Evolutionary conservation across 2,797 vertebrate species (phyloP).

Genomic region (Menidia menidia): DNA sequence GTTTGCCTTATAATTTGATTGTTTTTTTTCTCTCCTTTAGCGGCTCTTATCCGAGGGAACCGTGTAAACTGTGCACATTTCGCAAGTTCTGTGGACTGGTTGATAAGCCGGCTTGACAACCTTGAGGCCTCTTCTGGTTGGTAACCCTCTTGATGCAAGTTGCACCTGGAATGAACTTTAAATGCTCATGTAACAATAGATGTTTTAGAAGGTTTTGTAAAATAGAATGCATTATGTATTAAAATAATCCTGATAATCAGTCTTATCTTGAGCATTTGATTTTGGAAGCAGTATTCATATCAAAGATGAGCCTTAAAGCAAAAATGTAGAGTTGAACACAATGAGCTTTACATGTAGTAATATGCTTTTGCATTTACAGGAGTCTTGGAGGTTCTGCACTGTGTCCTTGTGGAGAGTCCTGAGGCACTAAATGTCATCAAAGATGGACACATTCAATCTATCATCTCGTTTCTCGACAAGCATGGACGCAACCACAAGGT

Average conservation of each 20-base stretch:
- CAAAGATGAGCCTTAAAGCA: not conserved
- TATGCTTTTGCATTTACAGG: constrained; percentile 73
- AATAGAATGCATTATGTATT: not conserved
- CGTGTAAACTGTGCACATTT: constrained; percentile 93
- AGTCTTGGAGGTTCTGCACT: constrained; percentile 94
- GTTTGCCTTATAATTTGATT: too few relatives aligned
- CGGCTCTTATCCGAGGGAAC: constrained; percentile 91
- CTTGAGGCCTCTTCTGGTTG: constrained; percentile 93
- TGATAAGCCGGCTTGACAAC: constrained; percentile 91
- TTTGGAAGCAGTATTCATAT: not conserved
- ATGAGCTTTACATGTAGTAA: not conserved
- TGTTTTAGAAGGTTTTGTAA: not conserved
- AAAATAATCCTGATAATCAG: not conserved
- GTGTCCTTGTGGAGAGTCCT: constrained; percentile 93
- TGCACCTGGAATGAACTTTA: not conserved
- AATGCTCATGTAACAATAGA: not conserved
- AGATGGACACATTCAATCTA: constrained; percentile 92
- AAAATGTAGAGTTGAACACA: not conserved
- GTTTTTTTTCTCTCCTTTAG: constrained; percentile 66
- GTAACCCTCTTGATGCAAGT: not conserved
- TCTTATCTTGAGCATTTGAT: not conserved
- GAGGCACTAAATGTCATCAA: constrained; percentile 94
- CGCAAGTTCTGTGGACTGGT: constrained; percentile 93
- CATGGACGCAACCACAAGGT: constrained; percentile 95
- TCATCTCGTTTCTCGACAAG: constrained; percentile 93